phyloP scores from a whole-genome alignment of 2,113 vertebrate species.

The Melanotaenia duboulayi region DNA sequence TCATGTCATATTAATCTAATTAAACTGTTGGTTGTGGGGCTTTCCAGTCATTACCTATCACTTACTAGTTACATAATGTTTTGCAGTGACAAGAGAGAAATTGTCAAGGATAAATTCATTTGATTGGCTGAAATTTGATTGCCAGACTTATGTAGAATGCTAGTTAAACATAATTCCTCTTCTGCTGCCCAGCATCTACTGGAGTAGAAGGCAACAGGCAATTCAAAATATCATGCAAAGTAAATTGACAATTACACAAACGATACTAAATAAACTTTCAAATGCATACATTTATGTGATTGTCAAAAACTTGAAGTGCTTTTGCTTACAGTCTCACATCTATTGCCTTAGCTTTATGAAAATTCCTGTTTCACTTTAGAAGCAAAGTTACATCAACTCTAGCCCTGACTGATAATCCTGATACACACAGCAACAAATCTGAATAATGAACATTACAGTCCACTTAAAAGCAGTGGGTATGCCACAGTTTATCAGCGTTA shows the following conservation, averaged over 20 bases:
- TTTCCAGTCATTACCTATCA: slow-evolving; percentile 11
- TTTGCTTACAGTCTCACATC: slow-evolving; percentile 40
- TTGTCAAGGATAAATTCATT: slow-evolving; percentile 13
- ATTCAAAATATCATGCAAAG: slow-evolving; percentile 31
- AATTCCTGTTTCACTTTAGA: slow-evolving; percentile 44
- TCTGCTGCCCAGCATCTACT: slow-evolving; percentile 6
- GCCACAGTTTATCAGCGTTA: slow-evolving; percentile 40
- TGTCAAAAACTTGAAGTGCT: slow-evolving; percentile 66
- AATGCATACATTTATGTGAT: slow-evolving; percentile 65
- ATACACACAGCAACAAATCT: slow-evolving; percentile 46
- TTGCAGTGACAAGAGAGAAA: slow-evolving; percentile 2
- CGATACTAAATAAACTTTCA: slow-evolving; percentile 49
- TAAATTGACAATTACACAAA: slow-evolving; percentile 58
- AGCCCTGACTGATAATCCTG: slow-evolving; percentile 57
- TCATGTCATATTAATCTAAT: slow-evolving; percentile 16
- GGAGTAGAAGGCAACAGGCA: slow-evolving; percentile 21
- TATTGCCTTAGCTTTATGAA: slow-evolving; percentile 31
- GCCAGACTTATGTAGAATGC: slow-evolving; percentile 4
- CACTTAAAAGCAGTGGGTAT: slow-evolving; percentile 40
- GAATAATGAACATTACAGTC: slow-evolving; percentile 31
- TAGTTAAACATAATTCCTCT: slow-evolving; percentile 12
- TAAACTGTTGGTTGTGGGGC: slow-evolving; percentile 15
- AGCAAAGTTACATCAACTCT: slow-evolving; percentile 45
- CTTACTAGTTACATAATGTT: slow-evolving; percentile 6
- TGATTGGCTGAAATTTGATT: slow-evolving; percentile 10